phyloP scores from a whole-genome alignment of 2,888 invertebrate genomes.

The Orthonychiurus folsomi region DNA sequence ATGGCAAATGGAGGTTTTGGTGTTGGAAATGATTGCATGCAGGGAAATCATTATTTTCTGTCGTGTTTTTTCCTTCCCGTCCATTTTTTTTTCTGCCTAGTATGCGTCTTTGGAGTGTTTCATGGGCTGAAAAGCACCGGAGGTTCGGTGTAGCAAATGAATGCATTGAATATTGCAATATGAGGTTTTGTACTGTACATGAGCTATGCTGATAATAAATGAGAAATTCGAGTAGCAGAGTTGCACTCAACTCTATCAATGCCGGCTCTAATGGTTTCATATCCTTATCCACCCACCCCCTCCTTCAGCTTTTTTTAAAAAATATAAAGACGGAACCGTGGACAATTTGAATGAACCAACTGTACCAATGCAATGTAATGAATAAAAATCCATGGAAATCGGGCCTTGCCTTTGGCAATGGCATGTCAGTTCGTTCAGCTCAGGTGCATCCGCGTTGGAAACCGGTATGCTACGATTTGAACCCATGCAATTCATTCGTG shows the following conservation, averaged over 20 bases:
- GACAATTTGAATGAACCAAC: no score
- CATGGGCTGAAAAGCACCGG: background rate
- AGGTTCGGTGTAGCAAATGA: background rate
- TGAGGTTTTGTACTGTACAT: background rate
- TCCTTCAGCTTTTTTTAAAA: background rate
- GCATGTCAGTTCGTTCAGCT: no score
- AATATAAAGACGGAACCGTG: background rate
- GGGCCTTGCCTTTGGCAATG: no score
- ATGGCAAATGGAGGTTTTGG: constrained; percentile 2
- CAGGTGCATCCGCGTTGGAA: no score
- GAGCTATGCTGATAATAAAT: background rate
- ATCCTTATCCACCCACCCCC: background rate
- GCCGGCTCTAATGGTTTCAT: background rate
- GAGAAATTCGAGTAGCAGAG: background rate
- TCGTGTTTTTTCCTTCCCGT: constrained; percentile 23
- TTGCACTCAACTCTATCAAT: background rate
- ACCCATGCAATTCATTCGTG: no score
- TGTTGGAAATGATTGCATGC: constrained; percentile 33
- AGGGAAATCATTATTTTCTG: constrained; percentile 38
- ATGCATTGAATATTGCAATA: constrained; percentile 3
- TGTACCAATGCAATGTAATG: no score
- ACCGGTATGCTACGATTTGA: no score
- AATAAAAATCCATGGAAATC: no score
- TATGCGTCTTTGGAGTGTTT: constrained; percentile 1
- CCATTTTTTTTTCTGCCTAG: background rate